Base-by-base conservation (phyloP, 2,113 vertebrate species). In the Callipepla squamata region DNA sequence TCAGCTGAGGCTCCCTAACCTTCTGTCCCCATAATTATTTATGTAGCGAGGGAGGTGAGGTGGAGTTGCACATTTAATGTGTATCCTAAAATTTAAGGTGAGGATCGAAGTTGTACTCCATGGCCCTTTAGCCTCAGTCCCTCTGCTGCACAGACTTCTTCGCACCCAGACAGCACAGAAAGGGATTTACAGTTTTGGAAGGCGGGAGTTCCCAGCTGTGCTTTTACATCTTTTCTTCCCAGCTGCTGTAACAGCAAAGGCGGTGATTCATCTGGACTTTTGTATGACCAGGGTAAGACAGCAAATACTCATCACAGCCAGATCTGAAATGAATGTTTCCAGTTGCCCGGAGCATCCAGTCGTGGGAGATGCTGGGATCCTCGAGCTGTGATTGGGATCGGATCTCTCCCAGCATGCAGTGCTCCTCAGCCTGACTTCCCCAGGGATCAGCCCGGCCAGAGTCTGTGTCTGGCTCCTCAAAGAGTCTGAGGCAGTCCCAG, bases 21-120 rank as follows among this genome's bases (percentile, higher is more conserved):
- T 94, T 74, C 91, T 94, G 89, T 34, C 87, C 97, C 78, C 68
- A 8, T 93, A 85, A 93, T 93, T 94, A 96, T 94, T 97, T 94
- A 94, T 96, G 94, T 96, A 94, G 90, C 83, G 92, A 51, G 79
- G 85, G 85, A 77, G 45, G 10, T 45, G 74, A 61, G 78, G 82
- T 84, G 91, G 79, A 89, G 78, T 91, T 79, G 78, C 75, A 4
- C 50, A 65, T 92, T 69, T 67, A 94, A 80, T 66, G 42, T 1
- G 0, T 70, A 69, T 55, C 80, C 72, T 91, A 80, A 94, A 95
- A 82, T 44, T 73, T 68, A 84, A 94, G 93, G 69, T 90, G 87
- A 84, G 77, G 72, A 85, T 92, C 69, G 81, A 86, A 93, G 93
- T 87, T 85, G 84, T 90, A 92, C 57, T 85, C 75, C 82, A 62